These are phyloP conservation scores for Malurus alboscapulatus DNA, from an alignment of 2,113 vertebrate species.

Conservation along the genomic window DNA sequence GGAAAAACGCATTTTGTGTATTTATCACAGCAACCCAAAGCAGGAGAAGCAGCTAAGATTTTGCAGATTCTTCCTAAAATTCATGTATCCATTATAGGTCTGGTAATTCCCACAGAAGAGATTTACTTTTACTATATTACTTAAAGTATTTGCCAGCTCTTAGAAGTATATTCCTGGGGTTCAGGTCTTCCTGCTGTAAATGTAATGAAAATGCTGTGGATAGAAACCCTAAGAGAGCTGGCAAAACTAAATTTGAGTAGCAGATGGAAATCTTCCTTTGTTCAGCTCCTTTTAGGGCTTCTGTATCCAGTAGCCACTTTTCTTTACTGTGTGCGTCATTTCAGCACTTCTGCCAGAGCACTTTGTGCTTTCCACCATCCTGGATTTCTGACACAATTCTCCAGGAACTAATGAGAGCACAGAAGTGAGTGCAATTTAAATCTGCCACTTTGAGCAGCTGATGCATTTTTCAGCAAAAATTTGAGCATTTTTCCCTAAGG, in stretches of 20 bases:
- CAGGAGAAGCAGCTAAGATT: not conserved
- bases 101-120: not conserved
- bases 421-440: not conserved
- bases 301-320: not conserved
- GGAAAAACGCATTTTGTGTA: not conserved
- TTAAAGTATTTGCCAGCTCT: not conserved
- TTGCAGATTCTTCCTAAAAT: not conserved
- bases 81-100: not conserved
- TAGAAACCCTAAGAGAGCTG: not conserved
- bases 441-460: not conserved
- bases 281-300: not conserved
- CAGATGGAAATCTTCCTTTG: not conserved
- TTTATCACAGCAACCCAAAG: not conserved
- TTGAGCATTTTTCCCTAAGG: not conserved
- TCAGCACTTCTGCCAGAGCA: not conserved
- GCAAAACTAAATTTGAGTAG: not conserved
- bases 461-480: not conserved
- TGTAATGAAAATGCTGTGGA: not conserved
- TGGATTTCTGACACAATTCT: not conserved
- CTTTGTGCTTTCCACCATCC: not conserved
- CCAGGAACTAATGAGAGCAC: not conserved
- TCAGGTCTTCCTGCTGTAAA: not conserved
- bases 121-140: not conserved
- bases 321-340: not conserved
- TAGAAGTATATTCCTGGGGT: not conserved